Conservation (phyloP, 2,888 invertebrate species). For the Scaeva pyrastri region DNA sequence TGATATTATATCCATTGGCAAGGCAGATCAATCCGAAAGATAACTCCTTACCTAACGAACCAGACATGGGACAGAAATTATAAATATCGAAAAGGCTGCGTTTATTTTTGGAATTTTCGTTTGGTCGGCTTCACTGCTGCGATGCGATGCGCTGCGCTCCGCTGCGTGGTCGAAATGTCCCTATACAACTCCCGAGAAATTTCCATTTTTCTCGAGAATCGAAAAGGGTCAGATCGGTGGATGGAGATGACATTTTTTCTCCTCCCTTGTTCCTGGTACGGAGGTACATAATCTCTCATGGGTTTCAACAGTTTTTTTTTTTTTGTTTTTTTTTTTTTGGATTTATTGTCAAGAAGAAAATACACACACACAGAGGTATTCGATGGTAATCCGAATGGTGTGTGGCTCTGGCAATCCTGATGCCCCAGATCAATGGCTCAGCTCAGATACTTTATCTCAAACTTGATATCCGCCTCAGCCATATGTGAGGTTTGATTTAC, state of each 20-base stretch:
- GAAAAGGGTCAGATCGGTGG: conserved; percentile 73
- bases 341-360: background rate
- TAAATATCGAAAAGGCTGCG: conserved; percentile 40
- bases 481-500: background rate
- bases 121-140: conserved; percentile 34
- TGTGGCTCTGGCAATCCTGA: conserved; percentile 30
- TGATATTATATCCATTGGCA: conserved; percentile 69
- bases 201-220: conserved; percentile 73
- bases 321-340: background rate
- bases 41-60: conserved; percentile 73
- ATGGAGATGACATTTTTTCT: conserved; percentile 65
- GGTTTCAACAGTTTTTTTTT: conserved; percentile 18
- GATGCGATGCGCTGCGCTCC: no score
- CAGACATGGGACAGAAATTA: conserved; percentile 55
- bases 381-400: conserved; percentile 59
- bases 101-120: conserved; percentile 40
- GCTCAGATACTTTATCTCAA: conserved; percentile 44
- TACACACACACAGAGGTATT: background rate
- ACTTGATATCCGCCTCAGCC: conserved; percentile 46
- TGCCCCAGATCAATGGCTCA: conserved; percentile 28
- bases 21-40: conserved; percentile 64
- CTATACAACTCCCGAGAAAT: conserved; percentile 46
- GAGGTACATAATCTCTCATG: background rate
- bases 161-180: background rate
- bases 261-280: conserved; percentile 34